Conservation (phyloP, 2,888 invertebrate genomes). For the Brachycybe producta region DNA sequence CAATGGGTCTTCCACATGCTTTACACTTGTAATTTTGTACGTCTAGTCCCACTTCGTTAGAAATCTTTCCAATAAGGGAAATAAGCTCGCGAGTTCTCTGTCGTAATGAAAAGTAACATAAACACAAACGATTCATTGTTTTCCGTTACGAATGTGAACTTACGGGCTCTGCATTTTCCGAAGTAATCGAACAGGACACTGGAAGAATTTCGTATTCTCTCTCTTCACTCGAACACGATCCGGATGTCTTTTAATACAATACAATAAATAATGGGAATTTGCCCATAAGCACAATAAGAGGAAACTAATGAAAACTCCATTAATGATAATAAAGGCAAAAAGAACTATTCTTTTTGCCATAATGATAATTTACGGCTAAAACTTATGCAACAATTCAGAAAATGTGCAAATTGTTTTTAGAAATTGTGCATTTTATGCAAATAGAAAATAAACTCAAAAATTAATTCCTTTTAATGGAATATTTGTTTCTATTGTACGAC, state of each 20-base stretch:
- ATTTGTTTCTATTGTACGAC: too few species aligned
- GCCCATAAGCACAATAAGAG: not conserved
- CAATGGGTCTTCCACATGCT: constrained; percentile 53
- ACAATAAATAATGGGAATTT: too few species aligned
- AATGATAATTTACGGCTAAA: too few species aligned
- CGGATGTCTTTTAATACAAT: not conserved
- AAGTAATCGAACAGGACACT: constrained; percentile 20
- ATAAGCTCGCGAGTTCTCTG: constrained; percentile 25
- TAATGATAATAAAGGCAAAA: too few species aligned
- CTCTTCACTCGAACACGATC: constrained; percentile 16
- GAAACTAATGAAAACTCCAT: not conserved
- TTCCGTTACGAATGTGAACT: not conserved
- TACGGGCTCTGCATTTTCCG: constrained; percentile 22
- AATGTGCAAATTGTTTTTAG: too few species aligned
- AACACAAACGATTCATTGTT: not conserved
- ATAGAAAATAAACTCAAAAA: too few species aligned
- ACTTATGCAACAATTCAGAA: too few species aligned
- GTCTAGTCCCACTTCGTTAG: constrained; percentile 63
- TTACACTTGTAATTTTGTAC: constrained; percentile 75
- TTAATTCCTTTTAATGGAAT: too few species aligned
- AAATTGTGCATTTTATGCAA: too few species aligned
- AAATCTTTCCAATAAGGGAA: constrained; percentile 27
- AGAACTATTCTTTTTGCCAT: too few species aligned
- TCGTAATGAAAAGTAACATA: not conserved
- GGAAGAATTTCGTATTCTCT: constrained; percentile 27